Percentiles rank a stretch among this genome's conserved stretches.
Evolutionary conservation across 2,888 invertebrate genomes (phyloP).

Genomic region (Zonitis immaculata): DNA sequence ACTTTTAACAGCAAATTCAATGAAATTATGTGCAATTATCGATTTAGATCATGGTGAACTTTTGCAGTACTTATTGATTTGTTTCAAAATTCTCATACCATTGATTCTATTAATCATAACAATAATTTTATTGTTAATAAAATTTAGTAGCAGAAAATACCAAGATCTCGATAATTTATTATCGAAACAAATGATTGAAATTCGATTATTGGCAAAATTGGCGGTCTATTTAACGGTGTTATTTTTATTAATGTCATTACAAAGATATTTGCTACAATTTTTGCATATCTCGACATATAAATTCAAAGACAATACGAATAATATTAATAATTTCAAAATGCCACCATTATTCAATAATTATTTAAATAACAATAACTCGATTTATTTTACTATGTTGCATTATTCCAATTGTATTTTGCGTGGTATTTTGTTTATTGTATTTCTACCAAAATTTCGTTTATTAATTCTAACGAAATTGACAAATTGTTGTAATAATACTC

Average conservation of each 20-base stretch:
- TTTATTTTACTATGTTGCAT: slow-evolving; percentile 38
- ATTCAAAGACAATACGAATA: slow-evolving; percentile 12
- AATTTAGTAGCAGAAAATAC: slow-evolving; percentile 32
- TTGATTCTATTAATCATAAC: slow-evolving; percentile 34
- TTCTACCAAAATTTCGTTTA: slow-evolving; percentile 34
- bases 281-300: slow-evolving; percentile 29
- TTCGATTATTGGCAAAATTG: slow-evolving; percentile 35
- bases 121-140: slow-evolving; percentile 33
- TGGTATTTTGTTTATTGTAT: slow-evolving; percentile 29
- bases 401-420: slow-evolving; percentile 35
- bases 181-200: slow-evolving; percentile 35
- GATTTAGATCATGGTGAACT: slow-evolving; percentile 50
- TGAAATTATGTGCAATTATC: slow-evolving; percentile 53
- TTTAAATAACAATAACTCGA: slow-evolving; percentile 25
- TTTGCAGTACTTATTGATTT: slow-evolving; percentile 37
- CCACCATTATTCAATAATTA: slow-evolving; percentile 37
- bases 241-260: slow-evolving; percentile 39
- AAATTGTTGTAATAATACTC: slow-evolving; percentile 26
- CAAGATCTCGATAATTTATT: slow-evolving; percentile 35
- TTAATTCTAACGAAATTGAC: slow-evolving; percentile 27
- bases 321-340: slow-evolving; percentile 36
- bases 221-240: slow-evolving; percentile 34
- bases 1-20: slow-evolving; percentile 43
- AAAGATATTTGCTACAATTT: slow-evolving; percentile 36
- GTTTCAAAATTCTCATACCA: slow-evolving; percentile 39